phyloP scores from a whole-genome alignment of 2,797 vertebrate genomes.

The Anisognathus igniventris region DNA sequence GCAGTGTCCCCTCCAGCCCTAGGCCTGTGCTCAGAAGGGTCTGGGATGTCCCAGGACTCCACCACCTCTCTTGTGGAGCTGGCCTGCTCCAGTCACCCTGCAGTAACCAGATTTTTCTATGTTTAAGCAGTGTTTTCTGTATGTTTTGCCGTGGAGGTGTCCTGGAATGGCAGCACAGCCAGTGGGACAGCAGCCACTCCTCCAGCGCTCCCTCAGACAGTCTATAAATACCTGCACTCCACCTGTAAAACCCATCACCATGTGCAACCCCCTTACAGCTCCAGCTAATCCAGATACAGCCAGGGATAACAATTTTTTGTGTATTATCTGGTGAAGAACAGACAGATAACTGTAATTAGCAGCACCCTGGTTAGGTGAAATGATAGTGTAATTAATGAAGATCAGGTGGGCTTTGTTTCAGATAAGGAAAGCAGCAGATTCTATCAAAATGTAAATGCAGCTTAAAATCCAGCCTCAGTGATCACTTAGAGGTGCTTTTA shows the following conservation, averaged over 20 bases:
- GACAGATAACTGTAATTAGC: neutral
- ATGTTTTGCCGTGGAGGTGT: neutral
- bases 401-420: conserved; percentile 2
- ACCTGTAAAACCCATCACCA: neutral
- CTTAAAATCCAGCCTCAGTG: neutral
- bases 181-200: neutral
- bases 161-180: neutral
- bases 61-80: neutral
- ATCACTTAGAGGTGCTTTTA: neutral
- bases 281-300: neutral
- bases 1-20: neutral
- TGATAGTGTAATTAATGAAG: neutral
- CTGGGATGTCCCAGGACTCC: neutral
- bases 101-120: neutral
- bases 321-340: neutral
- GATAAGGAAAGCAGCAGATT: neutral
- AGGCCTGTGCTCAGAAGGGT: neutral
- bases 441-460: conserved; percentile 1
- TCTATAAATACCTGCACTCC: neutral
- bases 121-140: neutral
- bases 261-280: neutral
- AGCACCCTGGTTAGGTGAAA: neutral
- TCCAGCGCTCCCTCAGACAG: neutral
- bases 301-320: neutral
- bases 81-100: neutral